These are phyloP conservation scores for Triplophysa bombifrons DNA, from an alignment of 2,797 vertebrate species.

Conservation along the genomic window DNA sequence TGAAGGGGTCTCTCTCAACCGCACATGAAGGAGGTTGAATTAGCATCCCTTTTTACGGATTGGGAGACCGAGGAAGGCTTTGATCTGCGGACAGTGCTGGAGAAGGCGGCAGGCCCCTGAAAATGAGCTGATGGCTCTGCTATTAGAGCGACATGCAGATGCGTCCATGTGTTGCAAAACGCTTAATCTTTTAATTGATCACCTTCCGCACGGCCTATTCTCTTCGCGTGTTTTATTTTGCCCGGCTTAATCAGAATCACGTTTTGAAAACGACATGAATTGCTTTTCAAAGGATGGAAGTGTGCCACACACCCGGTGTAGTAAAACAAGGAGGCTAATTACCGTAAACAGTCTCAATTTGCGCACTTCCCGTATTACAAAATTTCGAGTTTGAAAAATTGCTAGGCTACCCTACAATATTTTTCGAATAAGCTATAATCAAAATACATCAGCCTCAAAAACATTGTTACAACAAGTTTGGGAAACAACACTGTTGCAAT, in stretches of 20 bases:
- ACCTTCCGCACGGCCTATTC: conserved; percentile 84
- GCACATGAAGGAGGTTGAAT: conserved; percentile 95
- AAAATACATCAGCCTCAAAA: no score
- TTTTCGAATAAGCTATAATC: no score
- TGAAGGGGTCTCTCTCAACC: conserved; percentile 96
- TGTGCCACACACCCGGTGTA: conserved; percentile 48
- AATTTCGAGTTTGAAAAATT: neutral
- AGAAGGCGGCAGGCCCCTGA: conserved; percentile 87
- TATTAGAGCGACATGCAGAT: conserved; percentile 92
- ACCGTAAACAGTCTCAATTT: conserved; percentile 54
- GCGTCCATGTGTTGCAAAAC: conserved; percentile 90
- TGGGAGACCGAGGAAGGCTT: conserved; percentile 86
- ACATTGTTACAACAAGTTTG: neutral
- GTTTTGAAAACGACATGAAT: conserved; percentile 74
- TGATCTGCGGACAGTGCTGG: conserved; percentile 91
- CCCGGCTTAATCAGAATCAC: conserved; percentile 70
- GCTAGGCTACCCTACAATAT: no score
- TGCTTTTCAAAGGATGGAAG: conserved; percentile 69
- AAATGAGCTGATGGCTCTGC: conserved; percentile 98
- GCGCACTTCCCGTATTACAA: conserved; percentile 37
- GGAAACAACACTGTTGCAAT: neutral
- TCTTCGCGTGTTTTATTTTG: conserved; percentile 60
- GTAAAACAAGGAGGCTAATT: conserved; percentile 47
- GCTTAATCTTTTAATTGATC: conserved; percentile 99
- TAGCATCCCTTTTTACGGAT: conserved; percentile 94